Evolutionary conservation across 53 echinoderm and acorn worm genomes (phyloP), one percentile per base, ranked within the genome.

Genomic region (Echinometra lucunter): DNA sequence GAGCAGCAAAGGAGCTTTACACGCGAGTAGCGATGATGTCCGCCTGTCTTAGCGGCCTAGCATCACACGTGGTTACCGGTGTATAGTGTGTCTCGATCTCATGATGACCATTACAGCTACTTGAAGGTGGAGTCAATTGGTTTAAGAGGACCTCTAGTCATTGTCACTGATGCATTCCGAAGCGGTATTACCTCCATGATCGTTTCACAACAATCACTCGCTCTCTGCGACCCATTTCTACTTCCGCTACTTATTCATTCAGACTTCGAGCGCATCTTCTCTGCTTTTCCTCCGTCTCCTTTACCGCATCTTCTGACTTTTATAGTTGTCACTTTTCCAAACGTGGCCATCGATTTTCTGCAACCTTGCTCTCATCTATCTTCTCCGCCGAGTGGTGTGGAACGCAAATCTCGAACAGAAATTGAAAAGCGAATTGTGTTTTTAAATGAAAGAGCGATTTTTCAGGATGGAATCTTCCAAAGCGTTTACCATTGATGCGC

Each of bases 401-500:
- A 57, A 60, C 89, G 60, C 58, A 58, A 58, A 89, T 89, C 85
- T 85, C 58, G 38, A 53, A 89, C 60, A 58, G 58, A 89, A 78
- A 37, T n/a, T 89, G 89, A 89, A 89, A 83, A 49, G 85, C 27
- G 85, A 85, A 85, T 85, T 89, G 89, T 89, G 60, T 78, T 56
- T 25, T 58, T 92, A 72, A 37, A 93, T 95, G 95, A 90, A 53
- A 44, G 58, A 82, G 35, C 63, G 66, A 23, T 38, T 32, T 82
- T 57, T 81, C 66, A 95, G 34, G 87, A 98, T 98, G 98, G 98
- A 98, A 47, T 93, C 95, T 44, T 96, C 97, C 40, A 98, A 97
- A 89, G 96, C 98, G 11, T 99, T 99, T 66, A 96, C 99, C 15
- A 99, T 99, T 63, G 99, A 99, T 88, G 98, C 99, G 16, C 95